Base-by-base conservation (phyloP, 30 jellyfish, hydroid and myxozoan genomes). In the Aurelia aurita region DNA sequence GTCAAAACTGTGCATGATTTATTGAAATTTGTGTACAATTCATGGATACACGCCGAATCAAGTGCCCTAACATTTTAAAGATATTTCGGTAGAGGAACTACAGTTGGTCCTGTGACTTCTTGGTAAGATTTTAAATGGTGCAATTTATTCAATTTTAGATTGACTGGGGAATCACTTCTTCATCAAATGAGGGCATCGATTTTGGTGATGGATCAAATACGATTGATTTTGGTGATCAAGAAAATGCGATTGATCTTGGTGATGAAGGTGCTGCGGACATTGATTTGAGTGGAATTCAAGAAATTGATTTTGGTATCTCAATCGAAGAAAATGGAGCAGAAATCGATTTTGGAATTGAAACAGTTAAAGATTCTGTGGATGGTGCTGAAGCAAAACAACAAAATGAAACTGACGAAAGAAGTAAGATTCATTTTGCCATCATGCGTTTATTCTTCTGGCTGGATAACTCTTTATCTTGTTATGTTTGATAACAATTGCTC, bases 331-430 rank as follows among this genome's bases (percentile, higher is more conserved):
- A 76, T 53, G 93, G 88, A 55, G 85, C 80, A 2, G 70, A 43
- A 61, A 90, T 75, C n/a, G 90, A 80, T 71, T 85, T 72, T 60
- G 97, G 77, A 25, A 72, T 72, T 22, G 91, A 86, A 26, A 35
- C 89, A 46, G 79, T 64, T 72, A 69, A 27, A 39, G 89, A 31
- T 5, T 31, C 31, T 9, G 86, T 67, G 19, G 68, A 25, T 13
- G 74, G 58, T 27, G 71, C 58, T 14, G 78, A 51, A 13, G 16
- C 0, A 34, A 70, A 54, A 67, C 35, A 18, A 28, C 83, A 43
- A 2, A 27, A 35, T 49, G 73, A 18, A 23, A 27, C 15, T 13
- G 49, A 46, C 12, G 51, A 39, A 4, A 15, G 9, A 39, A 39
- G 51, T 39, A 4, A 39, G 51, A 39, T 5, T 7, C 5, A 0